phyloP scores from a whole-genome alignment of 2,797 vertebrate species.

The Petrocephalus schoutedeni region DNA sequence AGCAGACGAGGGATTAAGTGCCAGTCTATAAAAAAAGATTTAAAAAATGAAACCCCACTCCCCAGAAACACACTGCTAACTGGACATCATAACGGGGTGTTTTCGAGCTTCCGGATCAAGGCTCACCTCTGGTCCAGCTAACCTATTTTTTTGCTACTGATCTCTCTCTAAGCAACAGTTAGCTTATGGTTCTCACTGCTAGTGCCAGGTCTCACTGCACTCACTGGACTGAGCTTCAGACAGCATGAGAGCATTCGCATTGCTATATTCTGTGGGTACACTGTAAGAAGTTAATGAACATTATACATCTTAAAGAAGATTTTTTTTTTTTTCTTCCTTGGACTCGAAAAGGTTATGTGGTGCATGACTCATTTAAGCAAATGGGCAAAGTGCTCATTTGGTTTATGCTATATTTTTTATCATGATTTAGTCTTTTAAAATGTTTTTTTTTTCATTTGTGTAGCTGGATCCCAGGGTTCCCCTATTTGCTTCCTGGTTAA shows the following conservation, averaged over 20 bases:
- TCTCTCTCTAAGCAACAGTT: not conserved
- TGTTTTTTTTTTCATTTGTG: not conserved
- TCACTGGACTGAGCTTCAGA: not conserved
- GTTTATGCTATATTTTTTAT: not conserved
- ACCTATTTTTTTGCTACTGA: constrained; percentile 11
- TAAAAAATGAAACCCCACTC: not conserved
- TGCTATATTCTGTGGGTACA: not conserved
- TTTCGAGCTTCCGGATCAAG: not conserved
- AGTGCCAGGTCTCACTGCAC: not conserved
- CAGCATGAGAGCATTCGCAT: not conserved
- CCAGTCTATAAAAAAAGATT: not conserved
- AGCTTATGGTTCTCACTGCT: not conserved
- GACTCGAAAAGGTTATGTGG: not conserved
- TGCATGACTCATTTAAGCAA: constrained; percentile 6
- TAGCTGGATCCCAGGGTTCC: not conserved
- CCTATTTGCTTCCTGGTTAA: not conserved
- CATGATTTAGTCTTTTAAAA: not conserved
- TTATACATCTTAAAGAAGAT: not conserved
- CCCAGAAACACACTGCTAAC: not conserved
- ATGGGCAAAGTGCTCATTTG: not conserved
- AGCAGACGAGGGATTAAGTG: not conserved
- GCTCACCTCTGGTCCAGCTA: not conserved
- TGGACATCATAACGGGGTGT: not conserved
- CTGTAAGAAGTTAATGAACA: not conserved
- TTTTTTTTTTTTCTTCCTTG: not conserved